Conservation (phyloP, 1,140 invertebrate genomes). For the Bombus ignitus region DNA sequence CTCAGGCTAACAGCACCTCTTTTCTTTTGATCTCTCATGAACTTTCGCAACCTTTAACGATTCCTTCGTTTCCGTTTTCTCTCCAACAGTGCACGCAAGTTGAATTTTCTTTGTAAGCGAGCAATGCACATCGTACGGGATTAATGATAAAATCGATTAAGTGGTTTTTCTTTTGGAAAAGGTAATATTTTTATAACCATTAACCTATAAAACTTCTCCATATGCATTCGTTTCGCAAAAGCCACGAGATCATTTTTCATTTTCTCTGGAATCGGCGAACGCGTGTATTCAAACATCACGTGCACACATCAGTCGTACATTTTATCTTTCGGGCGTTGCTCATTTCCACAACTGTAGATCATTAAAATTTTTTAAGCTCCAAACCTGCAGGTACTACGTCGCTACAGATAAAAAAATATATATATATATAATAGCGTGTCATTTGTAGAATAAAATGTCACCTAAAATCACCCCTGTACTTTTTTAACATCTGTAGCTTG, state of each 20-base stretch:
- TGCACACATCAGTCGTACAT: background rate
- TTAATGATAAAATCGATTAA: slow-evolving; percentile 13
- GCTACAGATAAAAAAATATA: background rate
- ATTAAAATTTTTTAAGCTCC: background rate
- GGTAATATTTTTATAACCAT: no score
- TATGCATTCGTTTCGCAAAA: background rate
- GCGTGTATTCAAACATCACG: background rate
- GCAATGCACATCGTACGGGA: background rate
- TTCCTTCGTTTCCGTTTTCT: slow-evolving; percentile 6
- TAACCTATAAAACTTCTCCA: no score
- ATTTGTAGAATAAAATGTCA: background rate
- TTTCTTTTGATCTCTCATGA: slow-evolving; percentile 2
- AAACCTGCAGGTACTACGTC: background rate
- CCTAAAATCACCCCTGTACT: background rate
- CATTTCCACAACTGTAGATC: background rate
- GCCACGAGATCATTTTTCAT: background rate
- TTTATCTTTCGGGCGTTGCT: background rate
- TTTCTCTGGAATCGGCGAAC: background rate
- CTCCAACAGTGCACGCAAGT: background rate
- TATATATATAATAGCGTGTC: background rate
- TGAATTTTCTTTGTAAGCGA: background rate
- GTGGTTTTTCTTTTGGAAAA: background rate
- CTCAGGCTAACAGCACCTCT: background rate
- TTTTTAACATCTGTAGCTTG: background rate
- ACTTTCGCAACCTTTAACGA: slow-evolving; percentile 6